phyloP scores from a whole-genome alignment of 2,797 vertebrate species.

The Hylomyscus alleni region DNA sequence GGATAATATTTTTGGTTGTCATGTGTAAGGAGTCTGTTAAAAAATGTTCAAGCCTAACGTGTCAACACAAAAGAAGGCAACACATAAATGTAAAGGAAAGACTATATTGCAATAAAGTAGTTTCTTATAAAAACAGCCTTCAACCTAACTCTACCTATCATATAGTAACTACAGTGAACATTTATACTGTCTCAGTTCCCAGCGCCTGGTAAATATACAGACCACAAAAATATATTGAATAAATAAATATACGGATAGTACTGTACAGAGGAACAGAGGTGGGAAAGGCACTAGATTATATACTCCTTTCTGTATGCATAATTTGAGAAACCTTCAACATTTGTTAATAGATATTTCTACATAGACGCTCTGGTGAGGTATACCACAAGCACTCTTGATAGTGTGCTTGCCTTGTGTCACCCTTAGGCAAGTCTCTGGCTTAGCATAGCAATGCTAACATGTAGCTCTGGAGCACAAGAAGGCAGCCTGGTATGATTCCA shows the following conservation, averaged over 20 bases:
- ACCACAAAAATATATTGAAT: neutral
- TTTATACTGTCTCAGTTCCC: neutral
- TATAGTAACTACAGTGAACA: neutral
- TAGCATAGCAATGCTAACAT: neutral
- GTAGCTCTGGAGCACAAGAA: neutral
- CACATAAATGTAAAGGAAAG: neutral
- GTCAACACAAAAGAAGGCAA: neutral
- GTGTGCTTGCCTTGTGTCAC: neutral
- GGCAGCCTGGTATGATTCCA: neutral
- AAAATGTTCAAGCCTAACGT: neutral
- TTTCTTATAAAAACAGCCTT: neutral
- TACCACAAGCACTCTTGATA: neutral
- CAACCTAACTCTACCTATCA: neutral
- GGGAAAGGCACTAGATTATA: neutral
- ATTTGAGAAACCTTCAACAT: neutral
- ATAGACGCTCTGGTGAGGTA: neutral
- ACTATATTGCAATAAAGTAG: neutral
- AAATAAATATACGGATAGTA: neutral
- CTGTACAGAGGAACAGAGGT: neutral
- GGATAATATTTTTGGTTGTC: neutral
- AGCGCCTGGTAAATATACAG: neutral
- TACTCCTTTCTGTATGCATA: neutral
- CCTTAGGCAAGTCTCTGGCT: neutral
- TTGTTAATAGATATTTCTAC: neutral
- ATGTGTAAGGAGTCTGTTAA: neutral